A percentile compares a stretch with the other conserved stretches of the same genome.
Evolutionary conservation across 2,888 invertebrate genomes (phyloP).

Genomic region (Synanthedon formicaeformis): DNA sequence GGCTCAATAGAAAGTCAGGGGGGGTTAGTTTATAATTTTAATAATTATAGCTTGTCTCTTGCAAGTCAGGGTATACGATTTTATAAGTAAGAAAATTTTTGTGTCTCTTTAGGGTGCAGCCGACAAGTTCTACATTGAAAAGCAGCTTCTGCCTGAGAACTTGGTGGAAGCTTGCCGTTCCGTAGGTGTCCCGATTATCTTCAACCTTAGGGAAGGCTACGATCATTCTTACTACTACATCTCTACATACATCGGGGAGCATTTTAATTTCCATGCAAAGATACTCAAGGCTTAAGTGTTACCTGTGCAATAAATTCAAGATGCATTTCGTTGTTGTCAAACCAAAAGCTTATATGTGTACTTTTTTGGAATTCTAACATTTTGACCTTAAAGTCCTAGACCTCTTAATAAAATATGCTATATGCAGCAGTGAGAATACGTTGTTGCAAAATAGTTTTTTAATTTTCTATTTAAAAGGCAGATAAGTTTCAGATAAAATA

Average conservation of each 20-base stretch:
- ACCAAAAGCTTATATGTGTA: too few relatives aligned
- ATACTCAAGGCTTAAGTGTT: conserved; percentile 69
- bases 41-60: too few relatives aligned
- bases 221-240: conserved; percentile 97
- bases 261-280: conserved; percentile 89
- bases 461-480: too few relatives aligned
- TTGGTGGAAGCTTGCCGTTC: conserved; percentile 79
- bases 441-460: too few relatives aligned
- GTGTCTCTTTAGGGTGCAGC: conserved; percentile 75
- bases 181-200: conserved; percentile 76
- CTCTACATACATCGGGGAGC: conserved; percentile 91
- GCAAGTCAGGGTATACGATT: background rate
- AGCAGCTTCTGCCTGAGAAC: conserved; percentile 87
- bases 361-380: too few relatives aligned
- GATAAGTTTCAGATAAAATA: too few relatives aligned
- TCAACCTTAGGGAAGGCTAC: conserved; percentile 85
- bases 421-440: too few relatives aligned
- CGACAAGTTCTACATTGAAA: conserved; percentile 82
- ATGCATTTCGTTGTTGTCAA: background rate
- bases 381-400: too few relatives aligned
- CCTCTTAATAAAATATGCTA: too few relatives aligned
- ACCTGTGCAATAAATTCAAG: background rate
- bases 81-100: too few relatives aligned
- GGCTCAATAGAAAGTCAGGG: too few relatives aligned
- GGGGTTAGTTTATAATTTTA: too few relatives aligned